Evolutionary conservation across 2,113 vertebrate genomes (phyloP), one percentile per base, ranked within the genome.

Genomic region (Trichomycterus rosablanca): DNA sequence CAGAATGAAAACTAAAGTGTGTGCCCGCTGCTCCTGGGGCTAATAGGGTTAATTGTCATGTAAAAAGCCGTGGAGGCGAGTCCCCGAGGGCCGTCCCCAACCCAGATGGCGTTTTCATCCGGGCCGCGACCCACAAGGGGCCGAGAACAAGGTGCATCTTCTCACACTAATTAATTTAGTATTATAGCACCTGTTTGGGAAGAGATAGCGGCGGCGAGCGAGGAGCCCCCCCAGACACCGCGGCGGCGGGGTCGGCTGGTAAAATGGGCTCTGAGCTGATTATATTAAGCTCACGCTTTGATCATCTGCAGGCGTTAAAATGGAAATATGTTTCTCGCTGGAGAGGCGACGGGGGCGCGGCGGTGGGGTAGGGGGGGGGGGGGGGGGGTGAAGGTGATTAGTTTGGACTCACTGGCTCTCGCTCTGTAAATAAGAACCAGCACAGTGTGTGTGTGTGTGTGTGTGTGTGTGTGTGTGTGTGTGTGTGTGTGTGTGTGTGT

Each of bases 131-230:
- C 88, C 88, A 88, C 87, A 86, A 85, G 83, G 86, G 91, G 91
- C 85, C 75, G 84, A 89, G 91, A 93, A 95, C 92, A 95, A 95
- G 90, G 92, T 91, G 89, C 91, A 92, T 92, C 90, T 92, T 87
- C 89, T 88, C 89, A 85, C 89, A 92, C 92, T 97, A 97, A 98
- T 98, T 97, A 98, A 98, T 98, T 97, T 97, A 93, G 92, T 89
- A 92, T 93, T 91, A 92, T 92, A 93, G 93, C 95, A 97, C 94
- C 95, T 98, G 94, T 97, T 97, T 93, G 89, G 87, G 89, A 92
- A 92, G 88, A 92, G 92, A 94, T 93, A 93, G 92, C 89, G 88
- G 88, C 87, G 89, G 87, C 84, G 86, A 81, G 81, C 76, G 82
- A 80, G 78, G 81, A 75, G 66, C 84, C 90, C 90, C n/a, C 89